phyloP scores from a whole-genome alignment of 2,888 invertebrate genomes.

The Ametastegia equiseti region DNA sequence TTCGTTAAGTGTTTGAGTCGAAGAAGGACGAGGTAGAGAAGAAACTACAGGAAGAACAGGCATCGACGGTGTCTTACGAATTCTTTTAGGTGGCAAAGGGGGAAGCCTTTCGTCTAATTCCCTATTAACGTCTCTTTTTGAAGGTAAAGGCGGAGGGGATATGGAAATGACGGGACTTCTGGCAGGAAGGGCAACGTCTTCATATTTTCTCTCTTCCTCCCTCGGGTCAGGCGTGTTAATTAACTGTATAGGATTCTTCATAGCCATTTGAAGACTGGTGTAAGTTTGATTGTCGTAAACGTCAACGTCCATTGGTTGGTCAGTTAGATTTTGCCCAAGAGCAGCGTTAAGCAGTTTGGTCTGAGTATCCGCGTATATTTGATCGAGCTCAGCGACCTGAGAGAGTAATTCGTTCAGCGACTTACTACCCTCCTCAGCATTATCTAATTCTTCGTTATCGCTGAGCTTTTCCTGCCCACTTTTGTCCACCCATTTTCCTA shows the following conservation, averaged over 20 bases:
- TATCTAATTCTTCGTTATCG: slow-evolving; percentile 55
- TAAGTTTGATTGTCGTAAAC: slow-evolving; percentile 89
- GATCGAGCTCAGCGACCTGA: slow-evolving; percentile 88
- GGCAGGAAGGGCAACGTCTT: slow-evolving; percentile 79
- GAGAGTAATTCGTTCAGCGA: slow-evolving; percentile 83
- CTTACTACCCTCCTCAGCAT: slow-evolving; percentile 68
- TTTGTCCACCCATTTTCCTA: slow-evolving; percentile 69
- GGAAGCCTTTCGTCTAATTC: slow-evolving; percentile 83
- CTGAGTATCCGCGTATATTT: slow-evolving; percentile 87
- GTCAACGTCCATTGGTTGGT: slow-evolving; percentile 78
- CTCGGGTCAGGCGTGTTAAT: slow-evolving; percentile 72
- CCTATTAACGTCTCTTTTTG: slow-evolving; percentile 75
- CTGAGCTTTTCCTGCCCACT: slow-evolving; percentile 58
- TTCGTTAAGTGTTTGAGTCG: slow-evolving; percentile 59
- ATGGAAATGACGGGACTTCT: slow-evolving; percentile 76
- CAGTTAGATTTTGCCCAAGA: slow-evolving; percentile 59
- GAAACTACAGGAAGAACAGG: slow-evolving; percentile 68
- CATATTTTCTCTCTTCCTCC: slow-evolving; percentile 77
- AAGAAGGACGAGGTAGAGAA: slow-evolving; percentile 64
- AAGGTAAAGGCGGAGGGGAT: slow-evolving; percentile 66
- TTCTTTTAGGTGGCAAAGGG: slow-evolving; percentile 89
- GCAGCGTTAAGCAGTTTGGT: slow-evolving; percentile 76
- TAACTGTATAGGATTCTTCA: slow-evolving; percentile 87
- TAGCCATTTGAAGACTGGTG: slow-evolving; percentile 90
- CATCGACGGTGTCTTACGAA: slow-evolving; percentile 73